Conservation (phyloP, 2,888 invertebrate species). For the Diarsia mendica region DNA sequence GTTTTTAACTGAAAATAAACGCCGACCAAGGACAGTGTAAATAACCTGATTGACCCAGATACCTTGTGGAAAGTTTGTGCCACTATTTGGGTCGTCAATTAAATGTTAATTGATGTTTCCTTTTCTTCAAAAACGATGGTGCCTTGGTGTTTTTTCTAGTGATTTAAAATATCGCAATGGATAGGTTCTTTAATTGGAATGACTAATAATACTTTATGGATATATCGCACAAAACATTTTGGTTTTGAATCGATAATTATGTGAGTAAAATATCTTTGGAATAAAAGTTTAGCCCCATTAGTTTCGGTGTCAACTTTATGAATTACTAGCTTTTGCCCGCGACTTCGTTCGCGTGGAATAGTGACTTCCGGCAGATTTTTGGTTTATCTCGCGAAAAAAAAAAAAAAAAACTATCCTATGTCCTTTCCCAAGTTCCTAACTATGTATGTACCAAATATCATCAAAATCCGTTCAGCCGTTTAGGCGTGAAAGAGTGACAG, state of each 20-base stretch:
- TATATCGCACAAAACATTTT: neutral
- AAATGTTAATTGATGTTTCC: constrained; percentile 18
- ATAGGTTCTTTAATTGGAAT: neutral
- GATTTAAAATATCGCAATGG: neutral
- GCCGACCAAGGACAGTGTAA: constrained; percentile 37
- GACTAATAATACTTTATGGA: neutral
- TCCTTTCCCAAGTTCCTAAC: too few relatives aligned
- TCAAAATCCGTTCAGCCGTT: too few relatives aligned
- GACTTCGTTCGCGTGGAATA: too few relatives aligned
- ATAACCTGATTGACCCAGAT: constrained; percentile 44
- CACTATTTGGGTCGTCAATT: constrained; percentile 32
- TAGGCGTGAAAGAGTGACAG: too few relatives aligned
- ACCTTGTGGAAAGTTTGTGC: constrained; percentile 36
- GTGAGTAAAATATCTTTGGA: neutral
- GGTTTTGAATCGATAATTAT: neutral
- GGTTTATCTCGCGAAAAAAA: too few relatives aligned
- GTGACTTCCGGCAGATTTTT: too few relatives aligned
- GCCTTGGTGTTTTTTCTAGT: neutral
- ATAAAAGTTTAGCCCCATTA: neutral
- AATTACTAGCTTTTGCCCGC: too few relatives aligned
- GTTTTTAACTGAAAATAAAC: constrained; percentile 27
- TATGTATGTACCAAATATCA: too few relatives aligned
- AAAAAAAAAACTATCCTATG: too few relatives aligned
- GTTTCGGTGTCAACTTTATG: neutral
- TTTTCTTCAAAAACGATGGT: constrained; percentile 6